Evolutionary conservation across 37 sponge, comb jelly and placozoan genomes (phyloP).

Genomic region (Halisarca cf. caerulea): DNA sequence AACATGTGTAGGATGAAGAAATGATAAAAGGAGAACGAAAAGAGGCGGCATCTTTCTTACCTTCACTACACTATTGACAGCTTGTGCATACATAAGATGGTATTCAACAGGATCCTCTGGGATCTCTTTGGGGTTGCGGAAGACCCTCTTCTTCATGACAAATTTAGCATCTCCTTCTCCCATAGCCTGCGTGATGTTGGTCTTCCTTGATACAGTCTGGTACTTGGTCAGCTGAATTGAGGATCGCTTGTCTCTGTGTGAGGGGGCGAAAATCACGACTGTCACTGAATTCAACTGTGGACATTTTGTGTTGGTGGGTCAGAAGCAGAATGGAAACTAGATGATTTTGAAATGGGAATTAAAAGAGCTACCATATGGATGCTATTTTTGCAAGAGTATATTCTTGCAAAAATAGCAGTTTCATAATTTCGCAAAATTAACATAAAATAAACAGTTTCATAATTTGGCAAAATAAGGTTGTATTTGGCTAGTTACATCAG

Average conservation of each 20-base stretch:
- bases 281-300: too few relatives aligned
- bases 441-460: too few relatives aligned
- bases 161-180: conserved; percentile 93
- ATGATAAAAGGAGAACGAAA: too few relatives aligned
- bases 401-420: too few relatives aligned
- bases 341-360: too few relatives aligned
- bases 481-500: too few relatives aligned
- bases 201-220: conserved; percentile 71
- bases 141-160: conserved; percentile 90
- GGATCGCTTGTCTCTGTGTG: conserved; percentile 81
- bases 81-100: conserved; percentile 96
- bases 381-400: too few relatives aligned
- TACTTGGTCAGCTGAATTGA: conserved; percentile 92
- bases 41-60: conserved; percentile 30
- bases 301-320: neutral
- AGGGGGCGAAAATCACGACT: neutral
- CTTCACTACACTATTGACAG: conserved; percentile 91
- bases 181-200: conserved; percentile 78
- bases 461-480: too few relatives aligned
- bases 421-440: too few relatives aligned
- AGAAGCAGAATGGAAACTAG: neutral
- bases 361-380: too few relatives aligned
- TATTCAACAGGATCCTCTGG: conserved; percentile 97
- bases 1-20: too few relatives aligned
- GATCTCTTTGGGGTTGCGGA: conserved; percentile 90